These are phyloP conservation scores for Mus minutoides DNA, from an alignment of 2,797 vertebrate genomes.

Conservation along the genomic window DNA sequence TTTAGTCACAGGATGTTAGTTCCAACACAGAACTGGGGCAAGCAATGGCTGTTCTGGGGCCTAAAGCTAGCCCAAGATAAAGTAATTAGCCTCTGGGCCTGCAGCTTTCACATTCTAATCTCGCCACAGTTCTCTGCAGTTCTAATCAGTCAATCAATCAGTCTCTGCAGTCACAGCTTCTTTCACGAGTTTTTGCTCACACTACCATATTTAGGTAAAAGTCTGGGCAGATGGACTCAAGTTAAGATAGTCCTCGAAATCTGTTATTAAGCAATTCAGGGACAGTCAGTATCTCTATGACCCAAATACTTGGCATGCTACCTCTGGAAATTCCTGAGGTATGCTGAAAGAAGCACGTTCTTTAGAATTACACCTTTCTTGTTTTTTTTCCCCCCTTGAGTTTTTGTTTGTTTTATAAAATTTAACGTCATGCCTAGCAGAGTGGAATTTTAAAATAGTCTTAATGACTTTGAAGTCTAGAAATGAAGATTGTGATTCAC, in stretches of 20 bases:
- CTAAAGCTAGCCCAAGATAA: background rate
- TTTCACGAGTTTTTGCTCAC: background rate
- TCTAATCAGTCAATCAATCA: background rate
- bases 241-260: constrained; percentile 36
- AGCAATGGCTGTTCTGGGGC: background rate
- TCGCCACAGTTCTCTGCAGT: background rate
- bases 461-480: constrained; percentile 42
- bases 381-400: background rate
- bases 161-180: background rate
- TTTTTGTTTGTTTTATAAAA: background rate
- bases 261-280: constrained; percentile 35
- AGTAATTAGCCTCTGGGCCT: background rate
- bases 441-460: constrained; percentile 8
- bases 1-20: background rate
- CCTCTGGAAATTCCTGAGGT: constrained; percentile 4
- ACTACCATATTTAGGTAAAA: constrained; percentile 46
- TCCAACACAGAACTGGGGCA: background rate
- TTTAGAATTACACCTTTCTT: constrained; percentile 12
- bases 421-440: constrained; percentile 18
- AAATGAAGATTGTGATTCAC: constrained; percentile 50
- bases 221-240: constrained; percentile 29
- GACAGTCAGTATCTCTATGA: constrained; percentile 18
- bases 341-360: constrained; percentile 44
- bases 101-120: background rate
- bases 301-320: constrained; percentile 36